Evolutionary conservation across 1,140 invertebrate genomes (phyloP), one percentile per base, ranked within the genome.

Genomic region (Bombus fervidus): DNA sequence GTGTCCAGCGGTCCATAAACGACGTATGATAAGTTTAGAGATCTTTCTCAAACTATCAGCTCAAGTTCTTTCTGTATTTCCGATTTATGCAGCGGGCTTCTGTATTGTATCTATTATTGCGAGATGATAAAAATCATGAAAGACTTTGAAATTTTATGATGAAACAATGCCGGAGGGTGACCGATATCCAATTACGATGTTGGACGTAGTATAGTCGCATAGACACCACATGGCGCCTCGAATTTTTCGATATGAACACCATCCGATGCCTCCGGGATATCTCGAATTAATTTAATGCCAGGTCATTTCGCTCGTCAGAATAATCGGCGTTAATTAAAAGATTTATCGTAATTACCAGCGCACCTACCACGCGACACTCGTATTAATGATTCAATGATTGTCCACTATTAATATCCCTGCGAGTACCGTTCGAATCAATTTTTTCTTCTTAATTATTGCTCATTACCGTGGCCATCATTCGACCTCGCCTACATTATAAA

Each of bases 291-390:
- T 85, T 73, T 68, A n/a, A 66, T 47, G 28, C 37, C 59, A n/a
- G 71, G 41, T 47, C 71, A 68, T 81, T 81, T 69, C 43, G n/a
- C 57, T 75, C 59, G 71, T 75, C 71, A 39, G 59, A 75, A 75
- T 85, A 81, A 69, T 75, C 72, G 47, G 62, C 43, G 71, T 85
- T 81, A 68, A 85, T 81, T 81, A 81, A 85, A 85, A 85, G 84
- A 79, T 81, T 81, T 59, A 81, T 68, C 43, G 84, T 75, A 85
- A 85, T 85, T 81, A 59, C 84, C 57, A 28, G 34, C 37, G 31
- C 75, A 41, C 22, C 34, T 74, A 72, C 64, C 59, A 74, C 69
- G 43, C 59, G 62, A 57, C 68, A 68, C 62, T 25, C 37, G 69
- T 75, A 85, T 85, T 85, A 85, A 85, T 85, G 71, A 75, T 68